Evolutionary conservation across 2,888 invertebrate species (phyloP).

Genomic region (Standfussiana lucernea): DNA sequence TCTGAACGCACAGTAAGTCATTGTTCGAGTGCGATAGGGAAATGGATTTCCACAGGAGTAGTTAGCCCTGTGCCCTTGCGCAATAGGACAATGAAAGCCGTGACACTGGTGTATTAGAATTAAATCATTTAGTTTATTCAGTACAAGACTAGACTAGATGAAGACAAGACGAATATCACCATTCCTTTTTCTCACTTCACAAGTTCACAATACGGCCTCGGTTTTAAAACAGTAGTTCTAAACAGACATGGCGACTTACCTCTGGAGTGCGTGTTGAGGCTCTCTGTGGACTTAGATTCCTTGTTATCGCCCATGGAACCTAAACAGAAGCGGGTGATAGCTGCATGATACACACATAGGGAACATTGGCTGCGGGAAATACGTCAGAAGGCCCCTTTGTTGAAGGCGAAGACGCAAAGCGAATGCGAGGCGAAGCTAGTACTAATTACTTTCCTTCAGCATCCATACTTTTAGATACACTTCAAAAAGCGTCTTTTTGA

Average conservation of each 20-base stretch:
- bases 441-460: background rate
- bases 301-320: conserved; percentile 88
- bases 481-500: background rate
- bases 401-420: background rate
- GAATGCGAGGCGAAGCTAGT: background rate
- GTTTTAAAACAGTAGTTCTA: background rate
- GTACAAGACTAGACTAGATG: background rate
- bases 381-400: background rate
- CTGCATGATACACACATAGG: conserved; percentile 44
- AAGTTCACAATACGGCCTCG: conserved; percentile 3
- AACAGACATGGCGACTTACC: conserved; percentile 73
- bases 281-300: conserved; percentile 86
- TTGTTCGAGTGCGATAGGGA: background rate
- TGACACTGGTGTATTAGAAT: background rate
- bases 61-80: background rate
- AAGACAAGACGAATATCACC: background rate
- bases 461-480: background rate
- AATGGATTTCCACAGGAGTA: background rate
- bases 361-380: conserved; percentile 35
- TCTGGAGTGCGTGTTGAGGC: conserved; percentile 84
- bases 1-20: background rate
- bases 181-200: background rate
- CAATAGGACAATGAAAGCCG: background rate
- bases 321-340: conserved; percentile 70
- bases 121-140: background rate